Base-by-base conservation (phyloP, 1,140 invertebrate species). In the Orchesella cincta region DNA sequence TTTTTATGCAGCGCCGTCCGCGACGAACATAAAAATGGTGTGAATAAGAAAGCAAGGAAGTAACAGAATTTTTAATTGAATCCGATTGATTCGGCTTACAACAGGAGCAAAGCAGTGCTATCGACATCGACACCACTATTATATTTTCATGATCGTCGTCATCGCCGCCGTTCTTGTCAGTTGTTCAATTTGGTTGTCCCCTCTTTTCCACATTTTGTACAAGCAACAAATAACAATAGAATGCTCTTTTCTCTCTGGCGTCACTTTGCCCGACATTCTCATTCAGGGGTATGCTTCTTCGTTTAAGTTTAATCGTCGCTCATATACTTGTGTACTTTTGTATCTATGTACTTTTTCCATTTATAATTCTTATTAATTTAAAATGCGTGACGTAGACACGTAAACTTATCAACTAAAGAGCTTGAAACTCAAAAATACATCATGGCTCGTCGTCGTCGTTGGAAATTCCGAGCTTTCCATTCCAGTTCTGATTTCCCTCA, bases 41-140 rank as follows among this genome's bases (percentile, higher is more conserved):
- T 57, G 14, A 23, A 57, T n/a, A 26, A 26, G 23, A 5, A 26
- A 57, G 52, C 23, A 26, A 57, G 52, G 52, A 57, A 57, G 52
- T 57, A 57, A 57, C 23, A 18, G 62, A 29, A 67, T 29, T 67
- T 67, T 67, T 67, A 67, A 67, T 67, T 67, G 62, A 67, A 67
- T 67, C 26, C 23, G 31, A 67, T 16, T 29, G 31, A 33, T 29
- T 67, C 23, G n/a, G 62, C 33, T 67, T 67, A 29, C 29, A 67
- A 67, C 26, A 67, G 62, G 28, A 67, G 5, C 62, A 33, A 31
- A 67, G 12, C 62, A 67, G 33, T 67, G 33, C 31, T 57, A 57
- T 14, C 39, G 39, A 46, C 52, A 57, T 57, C 3, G 18, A 8
- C 5, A 57, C 23, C 52, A 57, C 23, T 57, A n/a, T 57, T 57